Evolutionary conservation across 2,888 invertebrate genomes (phyloP), one percentile per base, ranked within the genome.

Genomic region (Latrodectus elegans): DNA sequence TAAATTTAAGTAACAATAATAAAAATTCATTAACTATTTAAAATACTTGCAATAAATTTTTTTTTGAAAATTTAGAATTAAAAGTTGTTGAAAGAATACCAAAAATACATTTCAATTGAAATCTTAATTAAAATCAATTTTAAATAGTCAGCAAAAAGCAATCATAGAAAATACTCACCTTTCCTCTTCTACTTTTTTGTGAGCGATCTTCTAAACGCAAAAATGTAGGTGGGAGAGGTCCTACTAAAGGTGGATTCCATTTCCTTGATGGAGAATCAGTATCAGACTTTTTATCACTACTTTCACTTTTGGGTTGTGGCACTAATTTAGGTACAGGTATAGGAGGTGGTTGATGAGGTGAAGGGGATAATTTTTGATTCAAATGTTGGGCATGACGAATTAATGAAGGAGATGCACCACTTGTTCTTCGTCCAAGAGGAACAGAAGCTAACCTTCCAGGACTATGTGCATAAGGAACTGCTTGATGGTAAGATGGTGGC

Each of bases 181-280:
- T 84, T 77, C 84, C 88, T 53, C 77, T 88, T 49, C 79, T 75
- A 73, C 68, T 71, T 26, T 49, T 85, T 8, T 79, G 83, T 15
- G 65, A 71, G 26, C 38, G 64, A 74, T 87, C 76, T 60, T 87
- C 84, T 11, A 95, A 93, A 88, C 96, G 94, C 65, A 97, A 94
- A 92, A 97, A 97, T 92, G 95, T 95, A 65, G 95, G 94, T 0
- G 97, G 97, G 80, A 97, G 92, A 0, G 95, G 95, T 0, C 96
- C 95, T 70, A 97, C 91, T 92, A 97, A 93, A 68, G 95, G 95
- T 15, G 96, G 96, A 88, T 95, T 95, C 96, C 96, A 97, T 91
- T 95, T 95, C 92, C 91, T 91, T n/a, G 91, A 91, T 89, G 91
- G 90, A 85, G 91, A 91, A 26, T 90, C 89, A 38, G 89, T 76